Conservation (phyloP, 2,888 invertebrate genomes). For the Orchesellides sinensis region DNA sequence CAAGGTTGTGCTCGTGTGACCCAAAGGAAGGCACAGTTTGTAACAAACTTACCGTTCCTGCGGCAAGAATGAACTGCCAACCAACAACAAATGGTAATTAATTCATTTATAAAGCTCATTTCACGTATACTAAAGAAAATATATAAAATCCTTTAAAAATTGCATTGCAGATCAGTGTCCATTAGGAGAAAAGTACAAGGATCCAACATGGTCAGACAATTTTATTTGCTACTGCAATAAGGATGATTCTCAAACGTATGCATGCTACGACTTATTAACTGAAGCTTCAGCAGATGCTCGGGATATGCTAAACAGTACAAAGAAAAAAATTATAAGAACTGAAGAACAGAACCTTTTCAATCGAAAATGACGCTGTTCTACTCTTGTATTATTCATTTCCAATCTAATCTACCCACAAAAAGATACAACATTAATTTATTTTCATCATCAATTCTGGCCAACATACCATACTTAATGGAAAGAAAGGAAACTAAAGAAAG, state of each 20-base stretch:
- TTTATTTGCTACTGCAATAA: slow-evolving; percentile 59
- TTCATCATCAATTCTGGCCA: too few relatives aligned
- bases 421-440: too few relatives aligned
- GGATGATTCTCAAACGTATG: slow-evolving; percentile 56
- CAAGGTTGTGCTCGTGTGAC: slow-evolving; percentile 42
- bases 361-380: too few relatives aligned
- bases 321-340: too few relatives aligned
- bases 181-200: slow-evolving; percentile 28
- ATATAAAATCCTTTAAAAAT: not conserved
- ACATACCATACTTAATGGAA: too few relatives aligned
- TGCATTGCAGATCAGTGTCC: slow-evolving; percentile 31
- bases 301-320: not conserved
- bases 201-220: slow-evolving; percentile 24
- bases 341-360: too few relatives aligned
- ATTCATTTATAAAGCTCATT: not conserved
- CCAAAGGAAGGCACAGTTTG: slow-evolving; percentile 11
- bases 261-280: slow-evolving; percentile 43
- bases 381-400: too few relatives aligned
- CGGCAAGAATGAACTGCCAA: not conserved
- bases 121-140: not conserved
- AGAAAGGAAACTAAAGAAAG: too few relatives aligned
- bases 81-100: not conserved
- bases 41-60: slow-evolving; percentile 20
- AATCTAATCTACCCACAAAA: too few relatives aligned
- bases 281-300: slow-evolving; percentile 11